phyloP scores from a whole-genome alignment of 2,113 vertebrate genomes.

The Charadrius vociferus region DNA sequence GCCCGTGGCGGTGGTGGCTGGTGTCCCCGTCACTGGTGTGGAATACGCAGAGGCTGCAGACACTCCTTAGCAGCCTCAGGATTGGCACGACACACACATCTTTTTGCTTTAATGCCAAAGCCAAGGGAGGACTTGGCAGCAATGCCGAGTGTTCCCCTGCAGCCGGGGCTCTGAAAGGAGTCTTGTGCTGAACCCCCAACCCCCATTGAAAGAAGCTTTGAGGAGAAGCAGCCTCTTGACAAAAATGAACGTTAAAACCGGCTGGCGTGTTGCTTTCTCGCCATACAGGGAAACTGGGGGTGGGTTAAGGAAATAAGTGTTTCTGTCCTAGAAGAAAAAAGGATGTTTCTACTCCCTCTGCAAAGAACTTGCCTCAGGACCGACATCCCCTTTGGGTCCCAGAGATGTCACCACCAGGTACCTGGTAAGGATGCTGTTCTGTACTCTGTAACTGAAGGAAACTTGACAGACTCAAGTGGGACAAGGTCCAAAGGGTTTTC shows the following conservation, averaged over 20 bases:
- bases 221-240: not conserved
- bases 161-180: not conserved
- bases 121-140: not conserved
- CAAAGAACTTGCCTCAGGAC: not conserved
- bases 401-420: not conserved
- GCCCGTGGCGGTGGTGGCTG: accelerated
- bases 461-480: not conserved
- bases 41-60: accelerated
- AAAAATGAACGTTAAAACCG: not conserved
- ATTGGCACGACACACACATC: accelerated
- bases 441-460: not conserved
- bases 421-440: not conserved
- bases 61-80: not conserved
- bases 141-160: not conserved
- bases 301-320: not conserved
- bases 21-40: accelerated
- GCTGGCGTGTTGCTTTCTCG: accelerated
- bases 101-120: not conserved
- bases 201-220: not conserved
- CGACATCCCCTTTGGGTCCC: not conserved
- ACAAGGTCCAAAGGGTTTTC: not conserved
- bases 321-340: not conserved
- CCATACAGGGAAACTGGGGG: not conserved
- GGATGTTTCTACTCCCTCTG: not conserved
- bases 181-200: not conserved